Conservation (phyloP, 2,113 vertebrate genomes). For the Bos taurus region ARS-UCD2.0 NC_037350.1:27238001-27238500, state of each 20-base stretch:
- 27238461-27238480: not conserved
- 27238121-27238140: not conserved
- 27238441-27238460: constrained; percentile 58
- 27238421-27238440: not conserved
- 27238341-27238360: too few species aligned
- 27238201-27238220: not conserved
- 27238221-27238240: not conserved
- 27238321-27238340: not conserved
- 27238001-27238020: fast-evolving
- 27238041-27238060: not conserved
- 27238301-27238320: constrained; percentile 49
- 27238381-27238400: not conserved
- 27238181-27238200: not conserved
- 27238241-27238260: not conserved
- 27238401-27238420: not conserved
- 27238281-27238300: not conserved
- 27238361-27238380: not conserved
- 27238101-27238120: constrained; percentile 63
- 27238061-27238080: not conserved
- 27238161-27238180: not conserved
- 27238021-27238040: fast-evolving
- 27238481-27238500: not conserved
- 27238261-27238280: not conserved
- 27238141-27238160: not conserved
- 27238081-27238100: constrained; percentile 37